Evolutionary conservation across 2,888 invertebrate genomes (phyloP).

Genomic region (Zaprionus obscuricornis): DNA sequence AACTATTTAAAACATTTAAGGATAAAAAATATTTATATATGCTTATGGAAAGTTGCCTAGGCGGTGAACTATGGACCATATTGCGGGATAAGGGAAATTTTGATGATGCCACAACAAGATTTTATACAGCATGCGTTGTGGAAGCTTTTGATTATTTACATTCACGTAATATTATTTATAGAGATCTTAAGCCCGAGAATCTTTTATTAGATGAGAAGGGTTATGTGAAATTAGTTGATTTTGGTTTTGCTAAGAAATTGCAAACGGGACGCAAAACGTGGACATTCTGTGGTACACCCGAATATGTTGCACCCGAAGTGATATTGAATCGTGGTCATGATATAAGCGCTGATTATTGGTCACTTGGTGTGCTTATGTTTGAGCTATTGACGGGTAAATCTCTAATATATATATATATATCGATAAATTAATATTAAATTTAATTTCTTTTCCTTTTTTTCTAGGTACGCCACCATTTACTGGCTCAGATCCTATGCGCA

Average conservation of each 20-base stretch:
- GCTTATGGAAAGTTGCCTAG: constrained; percentile 99
- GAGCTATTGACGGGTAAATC: constrained; percentile 91
- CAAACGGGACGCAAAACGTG: constrained; percentile 97
- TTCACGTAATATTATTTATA: constrained; percentile 97
- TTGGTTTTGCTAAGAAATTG: constrained; percentile 99
- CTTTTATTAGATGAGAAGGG: constrained; percentile 95
- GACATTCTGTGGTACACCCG: constrained; percentile 99
- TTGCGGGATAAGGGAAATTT: constrained; percentile 96
- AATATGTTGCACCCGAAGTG: constrained; percentile 99
- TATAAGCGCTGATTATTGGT: constrained; percentile 99
- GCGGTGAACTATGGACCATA: constrained; percentile 99
- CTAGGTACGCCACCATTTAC: constrained; percentile 95
- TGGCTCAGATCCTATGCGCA: constrained; percentile 99
- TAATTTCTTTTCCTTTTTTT: not conserved
- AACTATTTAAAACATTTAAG: constrained; percentile 97
- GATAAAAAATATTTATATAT: constrained; percentile 99
- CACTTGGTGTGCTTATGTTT: constrained; percentile 98
- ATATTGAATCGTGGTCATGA: constrained; percentile 99
- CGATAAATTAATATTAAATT: not conserved
- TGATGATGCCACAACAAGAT: constrained; percentile 96
- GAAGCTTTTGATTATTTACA: constrained; percentile 99
- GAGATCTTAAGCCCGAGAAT: constrained; percentile 97
- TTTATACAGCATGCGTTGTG: constrained; percentile 98
- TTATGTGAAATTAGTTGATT: constrained; percentile 99
- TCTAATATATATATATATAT: not conserved